These are phyloP conservation scores for Cranoglanis bouderius DNA, from an alignment of 2,113 vertebrate genomes.

Conservation along the genomic window DNA sequence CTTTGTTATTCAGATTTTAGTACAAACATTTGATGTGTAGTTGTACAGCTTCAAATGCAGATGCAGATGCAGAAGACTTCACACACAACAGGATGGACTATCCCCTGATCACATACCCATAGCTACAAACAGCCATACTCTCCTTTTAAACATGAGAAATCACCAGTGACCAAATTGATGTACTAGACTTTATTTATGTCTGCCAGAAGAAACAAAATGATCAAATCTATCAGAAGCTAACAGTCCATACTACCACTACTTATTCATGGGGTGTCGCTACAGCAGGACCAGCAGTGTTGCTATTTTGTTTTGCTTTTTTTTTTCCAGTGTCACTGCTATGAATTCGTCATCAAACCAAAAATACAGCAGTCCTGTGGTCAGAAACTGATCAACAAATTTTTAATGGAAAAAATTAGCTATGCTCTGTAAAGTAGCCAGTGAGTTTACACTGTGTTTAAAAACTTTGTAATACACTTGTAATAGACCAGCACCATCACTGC, in stretches of 20 bases:
- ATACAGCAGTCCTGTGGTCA: not conserved
- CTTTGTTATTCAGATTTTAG: not conserved
- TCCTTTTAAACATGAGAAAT: not conserved
- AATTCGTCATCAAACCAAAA: not conserved
- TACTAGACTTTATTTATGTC: not conserved
- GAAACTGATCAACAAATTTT: not conserved
- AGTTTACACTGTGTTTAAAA: not conserved
- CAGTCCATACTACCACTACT: not conserved
- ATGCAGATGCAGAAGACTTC: not conserved
- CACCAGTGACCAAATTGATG: not conserved
- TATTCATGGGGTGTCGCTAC: not conserved
- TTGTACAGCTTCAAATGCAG: not conserved
- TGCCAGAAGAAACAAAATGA: not conserved
- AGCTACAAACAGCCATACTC: not conserved
- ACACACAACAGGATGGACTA: not conserved
- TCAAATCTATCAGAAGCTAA: not conserved
- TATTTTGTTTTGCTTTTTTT: not conserved
- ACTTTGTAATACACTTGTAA: not conserved
- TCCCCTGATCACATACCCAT: not conserved
- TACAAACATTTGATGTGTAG: not conserved
- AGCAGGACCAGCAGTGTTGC: not conserved
- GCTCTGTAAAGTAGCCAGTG: not conserved
- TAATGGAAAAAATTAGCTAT: not conserved
- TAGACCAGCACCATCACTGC: not conserved
- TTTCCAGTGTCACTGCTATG: not conserved